Base-by-base conservation (phyloP, 2,888 invertebrate species). In the Brenthis hecate region DNA sequence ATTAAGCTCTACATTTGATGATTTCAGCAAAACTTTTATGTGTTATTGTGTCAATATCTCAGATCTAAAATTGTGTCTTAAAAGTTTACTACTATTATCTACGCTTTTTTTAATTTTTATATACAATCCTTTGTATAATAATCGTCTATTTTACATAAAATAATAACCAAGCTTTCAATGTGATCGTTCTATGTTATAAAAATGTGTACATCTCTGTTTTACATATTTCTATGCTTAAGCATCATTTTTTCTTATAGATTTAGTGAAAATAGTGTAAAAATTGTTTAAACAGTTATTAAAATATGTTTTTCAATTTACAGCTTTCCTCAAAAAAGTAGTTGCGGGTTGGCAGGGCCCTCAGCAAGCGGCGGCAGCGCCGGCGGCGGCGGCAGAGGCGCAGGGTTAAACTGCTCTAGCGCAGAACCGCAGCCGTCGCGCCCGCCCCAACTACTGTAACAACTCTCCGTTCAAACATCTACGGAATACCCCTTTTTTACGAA, bases 261-360 rank as follows among this genome's bases (percentile, higher is more conserved):
- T 28, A 28, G 28, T 28, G 28, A 28, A 28, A 28, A 28, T 28
- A 8, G 48, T 1, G 1, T 28, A 2, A 19, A 28, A 50, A 16
- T 53, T 16, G 36, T 5, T 0, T 13, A 23, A 3, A 23, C 66
- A 70, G 11, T 36, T 16, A 43, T 64, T 55, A 16, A 66, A 55
- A 66, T 65, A 58, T 0, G 50, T 36, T 58, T 72, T 66, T 69
- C 57, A 69, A 65, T 78, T 81, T 83, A 55, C 94, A 97, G 97
- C 96, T 92, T 98, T 98, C 95, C 95, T 98, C 91, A 95, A 96
- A 94, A 96, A 95, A 94, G 95, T 98, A 95, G 96, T 96, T 91
- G 95, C 95, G 83, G 94, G 94, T 89, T 91, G 92, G 88, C 85
- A 70, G 64, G 72, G 72, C 63, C 47, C 86, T 72, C 69, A 78